Evolutionary conservation across 2,113 vertebrate species (phyloP), one percentile per base, ranked within the genome.

Genomic region (Suricata suricatta): DNA sequence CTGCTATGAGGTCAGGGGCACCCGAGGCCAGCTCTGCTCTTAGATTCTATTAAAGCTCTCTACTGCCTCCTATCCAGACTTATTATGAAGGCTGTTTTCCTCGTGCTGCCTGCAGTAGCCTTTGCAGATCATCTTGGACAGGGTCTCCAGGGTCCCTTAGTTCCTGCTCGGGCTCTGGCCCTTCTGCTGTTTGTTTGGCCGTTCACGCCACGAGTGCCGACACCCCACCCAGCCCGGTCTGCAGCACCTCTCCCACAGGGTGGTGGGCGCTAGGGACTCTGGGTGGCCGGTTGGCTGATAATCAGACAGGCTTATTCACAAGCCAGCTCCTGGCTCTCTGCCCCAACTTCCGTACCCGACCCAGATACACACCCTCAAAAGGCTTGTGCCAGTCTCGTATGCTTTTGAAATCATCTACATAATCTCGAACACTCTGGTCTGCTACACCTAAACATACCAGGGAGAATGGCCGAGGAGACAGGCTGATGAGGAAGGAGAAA

Each of bases 321-420:
- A 93, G 64, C 60, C 69, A 85, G 50, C 17, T 79, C 31, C 68
- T 85, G 69, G 84, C 74, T 83, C 9, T 13, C 88, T 52, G 50
- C 74, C 82, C 79, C 4, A 1, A 60, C 35, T 68, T 88, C 52
- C 88, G 12, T 1, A 72, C 86, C 66, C 68, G 69, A 76, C 94
- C 92, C 69, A 83, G 69, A 82, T 8, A 60, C 85, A 94, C 81
- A 82, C 93, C 92, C 97, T 83, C 12, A 1, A 74, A 72, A 97
- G 47, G 77, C 35, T 68, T 69, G 76, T 52, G 41, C 63, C 57
- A 33, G 66, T 86, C 82, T 94, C 44, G 1, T 19, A 33, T 1
- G 23, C 83, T 96, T 93, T 80, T 69, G 60, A 80, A 96, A 90
- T 74, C 89, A 94, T 66, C 63, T 6, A 12, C 10, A 38, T 80